A percentile compares a stretch with the other conserved stretches of the same genome.
Evolutionary conservation across 2,797 vertebrate species (phyloP).

Genomic region (Halcyon badia): DNA sequence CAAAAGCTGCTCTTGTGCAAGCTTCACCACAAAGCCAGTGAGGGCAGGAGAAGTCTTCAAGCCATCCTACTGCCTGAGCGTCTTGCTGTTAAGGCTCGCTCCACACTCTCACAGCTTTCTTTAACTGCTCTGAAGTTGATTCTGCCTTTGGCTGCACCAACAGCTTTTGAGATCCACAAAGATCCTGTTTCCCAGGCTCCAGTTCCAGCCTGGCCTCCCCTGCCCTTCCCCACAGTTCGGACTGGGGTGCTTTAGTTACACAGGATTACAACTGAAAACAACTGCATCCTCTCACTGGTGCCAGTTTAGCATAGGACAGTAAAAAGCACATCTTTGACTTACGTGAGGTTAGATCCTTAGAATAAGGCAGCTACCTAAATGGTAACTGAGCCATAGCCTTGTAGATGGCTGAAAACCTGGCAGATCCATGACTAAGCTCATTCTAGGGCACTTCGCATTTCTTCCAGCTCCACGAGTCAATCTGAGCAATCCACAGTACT

Average conservation of each 20-base stretch:
- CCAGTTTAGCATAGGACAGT: not conserved
- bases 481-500: not conserved
- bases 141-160: not conserved
- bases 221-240: not conserved
- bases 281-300: not conserved
- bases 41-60: not conserved
- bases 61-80: fast-evolving
- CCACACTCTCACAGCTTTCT: not conserved
- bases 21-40: not conserved
- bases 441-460: not conserved
- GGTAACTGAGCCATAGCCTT: not conserved
- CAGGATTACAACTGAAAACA: not conserved
- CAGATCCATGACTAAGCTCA: not conserved
- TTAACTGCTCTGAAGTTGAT: not conserved
- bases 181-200: not conserved
- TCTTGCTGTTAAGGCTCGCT: not conserved
- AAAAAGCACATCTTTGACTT: fast-evolving
- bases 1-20: not conserved
- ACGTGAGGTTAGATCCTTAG: not conserved
- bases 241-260: not conserved
- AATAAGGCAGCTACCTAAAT: not conserved
- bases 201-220: not conserved
- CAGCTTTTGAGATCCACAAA: not conserved
- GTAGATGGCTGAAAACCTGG: not conserved
- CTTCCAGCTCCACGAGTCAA: not conserved